A percentile compares a stretch with the other conserved stretches of the same genome.
Conservation (phyloP, 1,140 invertebrate genomes). For the Lepidurus couesii region DNA sequence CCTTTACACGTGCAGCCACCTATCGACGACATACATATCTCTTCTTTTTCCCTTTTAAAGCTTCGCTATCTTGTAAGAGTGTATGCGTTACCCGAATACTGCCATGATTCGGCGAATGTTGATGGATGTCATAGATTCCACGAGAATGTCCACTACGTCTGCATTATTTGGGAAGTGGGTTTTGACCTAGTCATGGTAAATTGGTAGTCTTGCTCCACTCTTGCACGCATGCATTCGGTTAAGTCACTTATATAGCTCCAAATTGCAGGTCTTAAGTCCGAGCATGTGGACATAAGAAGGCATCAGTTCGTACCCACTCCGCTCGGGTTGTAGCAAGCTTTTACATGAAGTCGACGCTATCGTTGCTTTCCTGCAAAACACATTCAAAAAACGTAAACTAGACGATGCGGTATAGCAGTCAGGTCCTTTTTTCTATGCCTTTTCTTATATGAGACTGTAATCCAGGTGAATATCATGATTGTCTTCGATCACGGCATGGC, state of each 20-base stretch:
- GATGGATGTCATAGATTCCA: slow-evolving; percentile 28
- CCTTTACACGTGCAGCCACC: background rate
- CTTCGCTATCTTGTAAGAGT: slow-evolving; percentile 24
- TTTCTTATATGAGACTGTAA: background rate
- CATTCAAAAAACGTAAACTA: slow-evolving; percentile 23
- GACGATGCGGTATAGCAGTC: slow-evolving; percentile 28
- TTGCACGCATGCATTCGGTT: background rate
- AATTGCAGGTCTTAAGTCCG: slow-evolving; percentile 33
- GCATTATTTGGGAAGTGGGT: slow-evolving; percentile 25
- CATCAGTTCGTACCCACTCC: slow-evolving; percentile 33
- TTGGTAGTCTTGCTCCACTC: background rate
- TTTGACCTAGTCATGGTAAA: slow-evolving; percentile 37
- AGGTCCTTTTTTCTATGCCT: background rate
- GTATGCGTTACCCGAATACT: slow-evolving; percentile 20
- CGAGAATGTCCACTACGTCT: slow-evolving; percentile 22
- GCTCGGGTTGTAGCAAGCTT: slow-evolving; percentile 24
- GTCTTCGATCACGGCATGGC: slow-evolving; percentile 36
- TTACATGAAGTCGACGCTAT: slow-evolving; percentile 33
- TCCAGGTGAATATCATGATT: slow-evolving; percentile 36
- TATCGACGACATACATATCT: background rate
- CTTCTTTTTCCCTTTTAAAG: slow-evolving; percentile 27
- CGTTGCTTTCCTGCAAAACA: slow-evolving; percentile 22
- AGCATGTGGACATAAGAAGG: slow-evolving; percentile 34
- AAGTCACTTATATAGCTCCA: background rate
- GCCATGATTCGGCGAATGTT: slow-evolving; percentile 26